Evolutionary conservation across 2,797 vertebrate species (phyloP), one percentile per base, ranked within the genome.

Genomic region (Cephalopachus bancanus): DNA sequence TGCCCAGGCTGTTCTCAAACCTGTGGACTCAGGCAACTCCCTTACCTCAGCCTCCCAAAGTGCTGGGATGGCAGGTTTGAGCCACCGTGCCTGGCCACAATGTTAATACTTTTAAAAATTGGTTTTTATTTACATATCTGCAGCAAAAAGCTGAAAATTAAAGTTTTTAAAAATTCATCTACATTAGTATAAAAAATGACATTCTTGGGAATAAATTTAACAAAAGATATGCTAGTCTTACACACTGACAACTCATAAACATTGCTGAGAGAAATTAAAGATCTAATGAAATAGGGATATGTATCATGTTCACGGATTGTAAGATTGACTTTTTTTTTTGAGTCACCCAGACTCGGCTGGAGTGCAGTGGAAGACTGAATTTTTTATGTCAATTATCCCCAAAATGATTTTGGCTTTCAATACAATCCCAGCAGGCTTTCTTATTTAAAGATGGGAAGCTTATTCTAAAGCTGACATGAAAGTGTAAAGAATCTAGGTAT

Each of bases 381-480:
- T 64, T 62, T 89, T 85, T 59, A 83, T n/a, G 22, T 89, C 37
- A 59, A 19, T 80, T 59, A 88, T 71, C 26, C 10, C 7, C 59
- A 84, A 55, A 76, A 3, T 37, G 28, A 79, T 91, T 76, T 76
- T 65, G 33, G n/a, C 10, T 89, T 72, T 88, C 14, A 76, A 3
- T 33, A 80, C 9, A 53, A 74, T 33, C 26, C 67, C 26, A 71
- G 55, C 2, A 83, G n/a, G 59, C 5, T 75, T 57, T 55, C 30
- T 19, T 19, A 7, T 5, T 53, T 33, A 7, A 55, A 80, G 65
- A 49, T 30, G 24, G 84, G n/a, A 79, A 44, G 53, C 5, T 64
- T 76, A 69, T 59, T 91, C 51, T 28, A 87, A 91, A 92, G 60
- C 60, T 49, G 51, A 83, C 28, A 67, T 28, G 62, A n/a, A 94